A percentile compares a stretch with the other conserved stretches of the same genome.
phyloP scores from a whole-genome alignment of 2,888 invertebrate species.

The Marasmarcha lunaedactyla region DNA sequence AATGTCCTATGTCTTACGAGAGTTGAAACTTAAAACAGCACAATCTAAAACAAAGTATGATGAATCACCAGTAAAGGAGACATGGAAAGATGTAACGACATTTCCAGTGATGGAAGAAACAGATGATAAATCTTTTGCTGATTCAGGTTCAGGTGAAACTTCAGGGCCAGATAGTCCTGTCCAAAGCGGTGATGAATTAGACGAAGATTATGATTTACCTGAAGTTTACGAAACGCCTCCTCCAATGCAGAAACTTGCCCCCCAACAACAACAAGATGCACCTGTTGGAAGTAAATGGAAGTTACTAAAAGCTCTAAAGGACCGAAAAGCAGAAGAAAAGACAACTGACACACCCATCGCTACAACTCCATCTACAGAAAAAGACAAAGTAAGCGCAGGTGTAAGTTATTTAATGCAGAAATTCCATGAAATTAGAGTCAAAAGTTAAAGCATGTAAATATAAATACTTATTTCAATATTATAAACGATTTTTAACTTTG shows the following conservation, averaged over 20 bases:
- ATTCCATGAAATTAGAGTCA: conserved; percentile 76
- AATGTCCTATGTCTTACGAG: conserved; percentile 84
- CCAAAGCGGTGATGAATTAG: conserved; percentile 78
- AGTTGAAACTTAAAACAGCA: conserved; percentile 78
- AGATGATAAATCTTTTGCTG: conserved; percentile 59
- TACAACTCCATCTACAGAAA: conserved; percentile 70
- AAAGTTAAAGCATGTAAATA: conserved; percentile 44
- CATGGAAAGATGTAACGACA: conserved; percentile 58
- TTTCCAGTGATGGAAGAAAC: conserved; percentile 61
- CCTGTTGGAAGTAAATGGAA: conserved; percentile 89
- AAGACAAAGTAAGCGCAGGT: conserved; percentile 79
- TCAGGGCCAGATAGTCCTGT: conserved; percentile 91
- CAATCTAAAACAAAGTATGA: conserved; percentile 51
- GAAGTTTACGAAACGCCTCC: conserved; percentile 43
- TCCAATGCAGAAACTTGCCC: conserved; percentile 35
- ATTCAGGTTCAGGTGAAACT: conserved; percentile 84
- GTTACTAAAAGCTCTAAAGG: conserved; percentile 87
- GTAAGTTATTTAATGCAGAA: conserved; percentile 75
- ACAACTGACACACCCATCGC: conserved; percentile 76
- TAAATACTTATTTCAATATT: conserved; percentile 16
- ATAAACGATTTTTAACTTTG: conserved; percentile 15
- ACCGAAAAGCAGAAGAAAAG: conserved; percentile 90
- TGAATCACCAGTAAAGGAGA: conserved; percentile 40
- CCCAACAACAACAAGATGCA: conserved; percentile 49
- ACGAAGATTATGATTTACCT: conserved; percentile 73